phyloP scores from a whole-genome alignment of 2,113 vertebrate genomes.

The Arizona elegans region DNA sequence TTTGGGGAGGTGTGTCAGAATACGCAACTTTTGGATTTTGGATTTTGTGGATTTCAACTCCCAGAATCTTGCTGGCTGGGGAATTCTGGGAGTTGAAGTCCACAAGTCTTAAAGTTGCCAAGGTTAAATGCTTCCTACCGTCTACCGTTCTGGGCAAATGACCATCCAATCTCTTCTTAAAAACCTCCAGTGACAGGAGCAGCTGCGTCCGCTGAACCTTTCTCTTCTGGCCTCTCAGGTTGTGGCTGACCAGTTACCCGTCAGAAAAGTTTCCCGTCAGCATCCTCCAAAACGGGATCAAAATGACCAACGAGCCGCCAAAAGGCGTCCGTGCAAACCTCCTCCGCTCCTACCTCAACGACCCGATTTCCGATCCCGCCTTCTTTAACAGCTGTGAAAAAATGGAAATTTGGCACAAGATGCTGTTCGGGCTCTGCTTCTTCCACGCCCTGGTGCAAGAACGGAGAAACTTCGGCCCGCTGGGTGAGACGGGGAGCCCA shows the following conservation, averaged over 20 bases:
- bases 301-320: constrained; percentile 95
- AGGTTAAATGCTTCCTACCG: too few relatives aligned
- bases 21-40: too few relatives aligned
- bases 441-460: constrained; percentile 93
- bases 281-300: constrained; percentile 91
- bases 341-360: constrained; percentile 84
- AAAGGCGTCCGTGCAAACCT: constrained; percentile 89
- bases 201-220: not conserved
- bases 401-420: constrained; percentile 82
- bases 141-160: too few relatives aligned
- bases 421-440: constrained; percentile 89
- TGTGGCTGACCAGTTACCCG: constrained; percentile 93
- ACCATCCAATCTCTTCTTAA: too few relatives aligned
- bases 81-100: too few relatives aligned
- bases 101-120: too few relatives aligned
- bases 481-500: constrained; percentile 59
- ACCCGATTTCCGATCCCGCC: constrained; percentile 80
- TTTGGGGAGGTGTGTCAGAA: too few relatives aligned
- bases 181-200: not conserved
- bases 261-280: constrained; percentile 91
- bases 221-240: constrained; percentile 61
- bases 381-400: constrained; percentile 85
- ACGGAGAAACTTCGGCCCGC: constrained; percentile 85
- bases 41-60: too few relatives aligned
- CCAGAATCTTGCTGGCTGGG: too few relatives aligned